Evolutionary conservation across 2,113 vertebrate genomes (phyloP).

Genomic region (Hystrix brachyura): DNA sequence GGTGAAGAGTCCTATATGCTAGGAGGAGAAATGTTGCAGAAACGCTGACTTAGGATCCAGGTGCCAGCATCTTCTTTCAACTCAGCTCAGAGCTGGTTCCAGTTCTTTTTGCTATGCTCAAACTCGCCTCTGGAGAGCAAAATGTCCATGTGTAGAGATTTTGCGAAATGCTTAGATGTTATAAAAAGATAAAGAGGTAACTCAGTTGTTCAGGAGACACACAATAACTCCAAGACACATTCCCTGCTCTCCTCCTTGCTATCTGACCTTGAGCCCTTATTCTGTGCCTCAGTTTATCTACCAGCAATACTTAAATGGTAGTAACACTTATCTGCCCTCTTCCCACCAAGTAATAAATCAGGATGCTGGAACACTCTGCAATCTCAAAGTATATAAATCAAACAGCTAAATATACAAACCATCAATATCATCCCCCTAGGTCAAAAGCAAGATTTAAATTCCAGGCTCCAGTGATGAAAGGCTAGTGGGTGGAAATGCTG

Average conservation of each 20-base stretch:
- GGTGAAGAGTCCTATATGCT: background rate
- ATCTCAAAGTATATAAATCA: slow-evolving; percentile 71
- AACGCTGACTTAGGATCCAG: slow-evolving; percentile 35
- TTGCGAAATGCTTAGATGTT: background rate
- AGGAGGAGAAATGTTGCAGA: background rate
- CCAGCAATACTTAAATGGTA: background rate
- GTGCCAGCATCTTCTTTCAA: background rate
- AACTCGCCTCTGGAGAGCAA: slow-evolving; percentile 30
- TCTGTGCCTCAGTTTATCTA: slow-evolving; percentile 70
- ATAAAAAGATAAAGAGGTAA: background rate
- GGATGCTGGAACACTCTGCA: slow-evolving; percentile 34
- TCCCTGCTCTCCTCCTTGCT: background rate
- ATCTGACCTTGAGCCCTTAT: background rate
- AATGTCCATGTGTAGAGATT: background rate
- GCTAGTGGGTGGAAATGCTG: slow-evolving; percentile 8
- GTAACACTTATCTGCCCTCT: background rate
- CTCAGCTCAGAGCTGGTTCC: background rate
- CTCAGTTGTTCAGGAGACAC: background rate
- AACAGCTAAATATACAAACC: slow-evolving; percentile 65
- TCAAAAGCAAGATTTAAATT: slow-evolving; percentile 66
- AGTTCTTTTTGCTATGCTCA: background rate
- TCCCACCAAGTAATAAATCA: slow-evolving; percentile 62
- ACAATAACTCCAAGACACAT: background rate
- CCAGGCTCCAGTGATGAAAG: slow-evolving; percentile 54
- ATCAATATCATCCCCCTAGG: slow-evolving; percentile 70